Conservation (phyloP, 2,113 vertebrate species). For the Petromus typicus region DNA sequence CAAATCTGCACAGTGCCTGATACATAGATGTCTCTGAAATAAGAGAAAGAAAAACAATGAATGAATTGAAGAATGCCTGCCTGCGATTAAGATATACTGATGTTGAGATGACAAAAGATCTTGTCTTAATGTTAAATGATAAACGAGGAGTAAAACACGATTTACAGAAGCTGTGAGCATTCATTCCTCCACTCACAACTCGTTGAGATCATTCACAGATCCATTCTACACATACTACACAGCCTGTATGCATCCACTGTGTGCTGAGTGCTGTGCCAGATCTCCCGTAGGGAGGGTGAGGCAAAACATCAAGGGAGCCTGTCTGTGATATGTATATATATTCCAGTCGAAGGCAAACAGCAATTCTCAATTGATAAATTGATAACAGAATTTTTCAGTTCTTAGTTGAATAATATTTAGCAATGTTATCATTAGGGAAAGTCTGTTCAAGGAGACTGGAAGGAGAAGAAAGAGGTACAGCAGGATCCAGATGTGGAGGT, state of each 20-base stretch:
- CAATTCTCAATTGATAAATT: neutral
- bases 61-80: neutral
- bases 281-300: neutral
- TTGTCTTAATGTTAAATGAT: neutral
- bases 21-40: neutral
- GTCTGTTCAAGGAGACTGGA: neutral
- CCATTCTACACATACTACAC: neutral
- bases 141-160: slow-evolving; percentile 23
- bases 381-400: neutral
- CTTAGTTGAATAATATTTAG: neutral
- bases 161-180: neutral
- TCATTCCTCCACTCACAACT: neutral
- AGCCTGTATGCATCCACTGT: neutral
- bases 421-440: neutral
- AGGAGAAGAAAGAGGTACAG: neutral
- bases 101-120: slow-evolving; percentile 13
- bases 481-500: neutral
- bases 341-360: neutral
- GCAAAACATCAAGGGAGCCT: neutral
- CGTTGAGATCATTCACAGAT: neutral
- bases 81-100: neutral
- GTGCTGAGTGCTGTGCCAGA: neutral
- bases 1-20: neutral
- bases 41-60: neutral
- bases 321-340: neutral